A percentile compares a stretch with the other conserved stretches of the same genome.
phyloP scores from a whole-genome alignment of 2,888 invertebrate species.

The Campopleginae sp. region DNA sequence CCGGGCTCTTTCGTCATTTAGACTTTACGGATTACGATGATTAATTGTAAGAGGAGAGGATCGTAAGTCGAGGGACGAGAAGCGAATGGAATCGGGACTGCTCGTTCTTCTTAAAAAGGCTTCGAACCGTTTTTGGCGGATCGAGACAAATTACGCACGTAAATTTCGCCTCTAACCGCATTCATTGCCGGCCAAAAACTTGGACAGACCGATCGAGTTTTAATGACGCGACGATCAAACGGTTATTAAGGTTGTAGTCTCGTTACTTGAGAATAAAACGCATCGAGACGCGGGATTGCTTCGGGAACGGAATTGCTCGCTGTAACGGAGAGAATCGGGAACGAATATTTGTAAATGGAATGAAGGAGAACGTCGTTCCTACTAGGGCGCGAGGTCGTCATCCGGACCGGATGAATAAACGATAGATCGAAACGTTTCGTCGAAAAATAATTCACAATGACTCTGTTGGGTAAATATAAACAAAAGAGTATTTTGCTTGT shows the following conservation, averaged over 20 bases:
- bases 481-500: constrained; percentile 22
- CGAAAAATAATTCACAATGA: constrained; percentile 14
- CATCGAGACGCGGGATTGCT: no score
- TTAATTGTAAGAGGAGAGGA: constrained; percentile 49
- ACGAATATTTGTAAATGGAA: no score
- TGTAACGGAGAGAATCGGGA: no score
- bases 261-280: no score
- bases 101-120: background rate
- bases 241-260: no score
- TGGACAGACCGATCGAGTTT: no score
- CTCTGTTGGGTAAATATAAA: background rate
- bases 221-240: no score
- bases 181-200: no score
- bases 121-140: background rate
- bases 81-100: background rate
- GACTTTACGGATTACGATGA: constrained; percentile 54
- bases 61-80: no score
- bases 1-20: background rate
- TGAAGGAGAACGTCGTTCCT: no score
- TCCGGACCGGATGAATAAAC: background rate
- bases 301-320: no score
- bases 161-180: no score
- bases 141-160: background rate
- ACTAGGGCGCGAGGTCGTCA: background rate
- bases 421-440: background rate